phyloP scores from a whole-genome alignment of 2,888 invertebrate genomes.

The Clistopyga incitator region DNA sequence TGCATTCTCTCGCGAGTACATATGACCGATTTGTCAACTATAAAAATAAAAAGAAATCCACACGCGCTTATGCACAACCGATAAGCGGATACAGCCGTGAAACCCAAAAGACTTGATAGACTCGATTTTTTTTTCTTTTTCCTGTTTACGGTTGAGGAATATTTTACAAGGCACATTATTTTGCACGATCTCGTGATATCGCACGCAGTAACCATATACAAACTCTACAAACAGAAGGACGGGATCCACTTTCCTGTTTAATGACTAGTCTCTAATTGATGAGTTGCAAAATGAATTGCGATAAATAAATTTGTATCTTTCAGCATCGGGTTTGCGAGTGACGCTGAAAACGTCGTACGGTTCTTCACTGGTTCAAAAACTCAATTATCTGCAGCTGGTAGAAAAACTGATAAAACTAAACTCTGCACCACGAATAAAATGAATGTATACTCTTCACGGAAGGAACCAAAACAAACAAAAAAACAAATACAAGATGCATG shows the following conservation, averaged over 20 bases:
- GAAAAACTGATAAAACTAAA: constrained; percentile 8
- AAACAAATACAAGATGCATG: constrained; percentile 49
- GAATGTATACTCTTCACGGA: constrained; percentile 46
- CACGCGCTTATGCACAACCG: constrained; percentile 41
- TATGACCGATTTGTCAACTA: constrained; percentile 30
- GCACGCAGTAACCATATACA: constrained; percentile 63
- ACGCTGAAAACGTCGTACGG: constrained; percentile 20
- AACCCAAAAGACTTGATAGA: constrained; percentile 55
- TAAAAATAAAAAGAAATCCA: constrained; percentile 44
- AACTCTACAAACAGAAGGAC: constrained; percentile 26
- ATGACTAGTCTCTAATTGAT: constrained; percentile 68
- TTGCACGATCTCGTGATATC: constrained; percentile 46
- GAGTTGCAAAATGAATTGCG: constrained; percentile 37
- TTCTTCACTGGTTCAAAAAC: constrained; percentile 38
- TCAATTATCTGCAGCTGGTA: constrained; percentile 9
- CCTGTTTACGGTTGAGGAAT: constrained; percentile 11
- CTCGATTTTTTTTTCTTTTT: constrained; percentile 27
- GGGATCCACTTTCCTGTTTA: constrained; percentile 48
- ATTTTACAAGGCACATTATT: constrained; percentile 64
- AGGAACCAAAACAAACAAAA: constrained; percentile 24
- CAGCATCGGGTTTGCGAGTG: constrained; percentile 24
- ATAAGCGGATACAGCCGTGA: constrained; percentile 64
- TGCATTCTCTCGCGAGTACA: constrained; percentile 16
- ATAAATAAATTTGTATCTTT: constrained; percentile 34
- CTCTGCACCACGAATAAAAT: constrained; percentile 25